These are phyloP conservation scores for Harmothoe impar DNA, from an alignment of 2,888 invertebrate species.

Conservation along the genomic window DNA sequence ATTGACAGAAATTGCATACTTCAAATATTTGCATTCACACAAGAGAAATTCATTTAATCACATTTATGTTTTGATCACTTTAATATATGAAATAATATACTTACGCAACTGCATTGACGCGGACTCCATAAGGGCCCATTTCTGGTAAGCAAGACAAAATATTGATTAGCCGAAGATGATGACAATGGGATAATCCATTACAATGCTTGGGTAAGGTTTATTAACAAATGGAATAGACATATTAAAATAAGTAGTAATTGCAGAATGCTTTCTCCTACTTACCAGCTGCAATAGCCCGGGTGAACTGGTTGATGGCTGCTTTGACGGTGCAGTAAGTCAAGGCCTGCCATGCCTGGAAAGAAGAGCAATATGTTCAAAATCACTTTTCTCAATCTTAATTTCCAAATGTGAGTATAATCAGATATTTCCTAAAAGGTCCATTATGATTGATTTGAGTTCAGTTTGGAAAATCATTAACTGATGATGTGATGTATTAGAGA, in stretches of 20 bases:
- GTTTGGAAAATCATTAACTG: no score
- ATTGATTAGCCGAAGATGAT: neutral
- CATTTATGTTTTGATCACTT: no score
- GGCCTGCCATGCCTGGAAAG: neutral
- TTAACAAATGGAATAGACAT: no score
- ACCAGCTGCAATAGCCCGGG: constrained; percentile 42
- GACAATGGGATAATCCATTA: neutral
- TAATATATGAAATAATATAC: neutral
- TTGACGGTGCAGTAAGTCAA: no score
- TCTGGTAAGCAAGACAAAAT: neutral
- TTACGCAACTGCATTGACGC: neutral
- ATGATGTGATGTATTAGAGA: no score
- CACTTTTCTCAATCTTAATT: no score
- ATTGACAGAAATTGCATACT: no score
- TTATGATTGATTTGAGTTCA: no score
- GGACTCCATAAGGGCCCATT: neutral
- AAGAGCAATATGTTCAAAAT: neutral
- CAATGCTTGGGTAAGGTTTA: neutral
- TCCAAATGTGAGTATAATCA: no score
- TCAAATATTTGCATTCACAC: neutral
- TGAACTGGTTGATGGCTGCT: constrained; percentile 62
- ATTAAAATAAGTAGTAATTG: no score
- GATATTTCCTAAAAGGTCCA: no score
- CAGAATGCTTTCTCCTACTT: no score
- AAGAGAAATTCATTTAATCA: neutral